These are phyloP conservation scores for Anthoptus insignis DNA, from an alignment of 2,888 invertebrate genomes.

Conservation along the genomic window DNA sequence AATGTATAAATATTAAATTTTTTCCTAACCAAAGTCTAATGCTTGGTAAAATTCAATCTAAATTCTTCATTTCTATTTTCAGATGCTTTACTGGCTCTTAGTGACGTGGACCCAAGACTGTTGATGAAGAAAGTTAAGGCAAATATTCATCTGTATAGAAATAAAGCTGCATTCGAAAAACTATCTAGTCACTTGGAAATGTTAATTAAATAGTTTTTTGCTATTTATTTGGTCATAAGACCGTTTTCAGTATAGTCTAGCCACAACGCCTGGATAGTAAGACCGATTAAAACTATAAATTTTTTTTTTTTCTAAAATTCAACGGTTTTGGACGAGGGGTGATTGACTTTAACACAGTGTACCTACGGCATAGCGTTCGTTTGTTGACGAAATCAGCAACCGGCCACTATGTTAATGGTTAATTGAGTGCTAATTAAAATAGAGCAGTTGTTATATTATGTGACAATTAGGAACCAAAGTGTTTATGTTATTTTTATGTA, in stretches of 20 bases:
- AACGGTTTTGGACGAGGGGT: too few relatives aligned
- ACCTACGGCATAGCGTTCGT: too few relatives aligned
- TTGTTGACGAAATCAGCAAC: too few relatives aligned
- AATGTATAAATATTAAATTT: too few relatives aligned
- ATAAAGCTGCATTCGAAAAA: slow-evolving; percentile 83
- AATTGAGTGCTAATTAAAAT: too few relatives aligned
- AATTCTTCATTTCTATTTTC: slow-evolving; percentile 54
- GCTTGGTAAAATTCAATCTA: too few relatives aligned
- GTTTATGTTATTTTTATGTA: neutral
- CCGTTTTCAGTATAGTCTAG: too few relatives aligned
- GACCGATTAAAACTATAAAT: too few relatives aligned
- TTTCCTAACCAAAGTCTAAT: too few relatives aligned
- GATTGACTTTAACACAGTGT: too few relatives aligned
- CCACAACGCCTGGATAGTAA: too few relatives aligned
- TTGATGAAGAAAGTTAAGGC: slow-evolving; percentile 87
- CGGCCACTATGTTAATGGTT: neutral
- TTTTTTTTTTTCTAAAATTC: too few relatives aligned
- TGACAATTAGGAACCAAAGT: slow-evolving; percentile 1
- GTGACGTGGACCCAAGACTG: slow-evolving; percentile 82
- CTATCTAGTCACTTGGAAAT: slow-evolving; percentile 73
- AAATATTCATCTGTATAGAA: slow-evolving; percentile 87
- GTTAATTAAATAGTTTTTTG: slow-evolving; percentile 50
- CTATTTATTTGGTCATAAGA: neutral
- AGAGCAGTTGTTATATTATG: neutral
- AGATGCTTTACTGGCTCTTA: slow-evolving; percentile 85